These are phyloP conservation scores for Tychaedon coryphoeus DNA, from an alignment of 2,113 vertebrate species.

Conservation along the genomic window DNA sequence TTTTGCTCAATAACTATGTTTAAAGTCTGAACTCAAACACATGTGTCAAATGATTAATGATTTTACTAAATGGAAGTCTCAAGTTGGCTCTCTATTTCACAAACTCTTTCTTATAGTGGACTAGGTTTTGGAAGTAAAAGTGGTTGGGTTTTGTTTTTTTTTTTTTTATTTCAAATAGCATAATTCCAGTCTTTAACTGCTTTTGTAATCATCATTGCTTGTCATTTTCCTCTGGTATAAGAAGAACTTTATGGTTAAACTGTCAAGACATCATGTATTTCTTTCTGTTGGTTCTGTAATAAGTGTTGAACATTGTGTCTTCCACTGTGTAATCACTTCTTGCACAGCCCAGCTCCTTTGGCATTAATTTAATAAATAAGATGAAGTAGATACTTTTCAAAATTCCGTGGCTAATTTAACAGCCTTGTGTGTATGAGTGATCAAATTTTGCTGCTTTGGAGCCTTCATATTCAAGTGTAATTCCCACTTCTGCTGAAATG, in stretches of 20 bases:
- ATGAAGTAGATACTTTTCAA: not conserved
- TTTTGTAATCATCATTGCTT: not conserved
- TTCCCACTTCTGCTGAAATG: not conserved
- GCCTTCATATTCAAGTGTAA: not conserved
- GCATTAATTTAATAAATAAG: not conserved
- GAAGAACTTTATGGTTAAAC: not conserved
- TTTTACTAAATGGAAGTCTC: not conserved
- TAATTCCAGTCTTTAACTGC: not conserved
- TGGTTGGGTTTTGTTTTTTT: not conserved
- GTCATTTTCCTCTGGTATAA: not conserved
- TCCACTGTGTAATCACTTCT: not conserved
- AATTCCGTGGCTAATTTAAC: not conserved
- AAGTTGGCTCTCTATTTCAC: not conserved
- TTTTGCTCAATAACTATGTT: not conserved
- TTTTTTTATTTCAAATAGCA: not conserved
- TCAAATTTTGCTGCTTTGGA: not conserved
- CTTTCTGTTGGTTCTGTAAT: not conserved
- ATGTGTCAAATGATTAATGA: not conserved
- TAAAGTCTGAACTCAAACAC: not conserved
- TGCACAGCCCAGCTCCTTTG: not conserved
- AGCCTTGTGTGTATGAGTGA: not conserved
- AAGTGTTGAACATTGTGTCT: not conserved
- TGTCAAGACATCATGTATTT: not conserved
- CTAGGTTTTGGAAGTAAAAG: not conserved
- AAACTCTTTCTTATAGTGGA: not conserved